phyloP scores from a whole-genome alignment of 1,140 invertebrate genomes.

The Pararge aegeria region DNA sequence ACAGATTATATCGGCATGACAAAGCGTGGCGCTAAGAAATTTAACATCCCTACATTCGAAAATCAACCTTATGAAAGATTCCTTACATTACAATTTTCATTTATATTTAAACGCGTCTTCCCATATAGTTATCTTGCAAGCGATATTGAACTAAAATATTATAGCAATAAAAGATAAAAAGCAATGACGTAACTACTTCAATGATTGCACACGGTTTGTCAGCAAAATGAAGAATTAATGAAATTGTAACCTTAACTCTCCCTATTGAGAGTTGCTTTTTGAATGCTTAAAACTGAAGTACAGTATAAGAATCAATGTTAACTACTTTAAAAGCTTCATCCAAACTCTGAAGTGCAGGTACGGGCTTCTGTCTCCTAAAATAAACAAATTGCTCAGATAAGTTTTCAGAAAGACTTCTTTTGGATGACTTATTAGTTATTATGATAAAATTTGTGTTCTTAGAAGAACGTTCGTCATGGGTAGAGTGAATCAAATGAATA shows the following conservation, averaged over 20 bases:
- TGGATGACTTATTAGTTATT: slow-evolving; percentile 5
- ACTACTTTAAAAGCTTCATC: slow-evolving; percentile 67
- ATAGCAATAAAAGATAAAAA: slow-evolving; percentile 13
- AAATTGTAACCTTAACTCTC: slow-evolving; percentile 15
- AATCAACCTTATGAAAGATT: slow-evolving; percentile 21
- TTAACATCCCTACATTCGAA: slow-evolving; percentile 20
- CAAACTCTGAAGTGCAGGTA: slow-evolving; percentile 71
- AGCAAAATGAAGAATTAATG: slow-evolving; percentile 15
- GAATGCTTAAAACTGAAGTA: slow-evolving; percentile 44
- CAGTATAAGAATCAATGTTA: slow-evolving; percentile 52
- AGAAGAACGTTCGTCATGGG: slow-evolving; percentile 1
- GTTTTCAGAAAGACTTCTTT: slow-evolving; percentile 8
- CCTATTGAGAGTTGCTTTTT: slow-evolving; percentile 29
- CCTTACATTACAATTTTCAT: slow-evolving; percentile 11
- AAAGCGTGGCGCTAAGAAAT: slow-evolving; percentile 70
- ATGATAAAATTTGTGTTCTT: neutral
- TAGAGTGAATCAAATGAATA: neutral
- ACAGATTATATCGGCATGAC: slow-evolving; percentile 75
- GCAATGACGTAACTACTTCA: neutral
- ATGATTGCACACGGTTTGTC: slow-evolving; percentile 35
- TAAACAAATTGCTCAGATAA: slow-evolving; percentile 59
- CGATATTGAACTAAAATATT: slow-evolving; percentile 17
- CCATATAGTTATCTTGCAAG: slow-evolving; percentile 7
- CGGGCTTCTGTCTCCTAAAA: slow-evolving; percentile 74
- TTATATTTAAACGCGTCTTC: neutral